A percentile compares a stretch with the other conserved stretches of the same genome.
phyloP scores from a whole-genome alignment of 2,888 invertebrate species.

The Lochmaea crataegi region DNA sequence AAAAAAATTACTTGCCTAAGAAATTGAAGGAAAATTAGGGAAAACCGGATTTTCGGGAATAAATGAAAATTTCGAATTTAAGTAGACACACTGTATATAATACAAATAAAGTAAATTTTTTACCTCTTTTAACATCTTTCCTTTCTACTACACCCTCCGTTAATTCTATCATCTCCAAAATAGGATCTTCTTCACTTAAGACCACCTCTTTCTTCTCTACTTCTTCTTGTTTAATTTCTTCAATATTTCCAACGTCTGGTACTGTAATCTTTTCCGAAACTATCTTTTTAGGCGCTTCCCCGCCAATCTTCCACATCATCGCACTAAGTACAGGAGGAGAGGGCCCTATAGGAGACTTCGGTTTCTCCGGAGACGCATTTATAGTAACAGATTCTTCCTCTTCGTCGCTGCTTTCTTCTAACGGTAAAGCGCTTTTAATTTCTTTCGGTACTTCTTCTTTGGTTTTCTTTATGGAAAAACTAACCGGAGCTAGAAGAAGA shows the following conservation, averaged over 20 bases:
- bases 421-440: constrained; percentile 78
- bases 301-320: constrained; percentile 20
- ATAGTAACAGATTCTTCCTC: constrained; percentile 55
- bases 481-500: constrained; percentile 73
- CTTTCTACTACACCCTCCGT: constrained; percentile 68
- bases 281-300: constrained; percentile 9
- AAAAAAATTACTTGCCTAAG: too few relatives aligned
- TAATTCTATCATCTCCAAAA: constrained; percentile 71
- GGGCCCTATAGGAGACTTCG: constrained; percentile 14
- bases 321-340: constrained; percentile 2
- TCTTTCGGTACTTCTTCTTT: constrained; percentile 70
- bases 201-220: constrained; percentile 38
- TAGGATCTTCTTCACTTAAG: constrained; percentile 63
- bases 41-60: too few relatives aligned
- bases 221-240: constrained; percentile 27
- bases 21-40: too few relatives aligned
- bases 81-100: background rate
- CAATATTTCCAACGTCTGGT: constrained; percentile 30
- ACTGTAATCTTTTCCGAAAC: constrained; percentile 10
- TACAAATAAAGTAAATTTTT: background rate
- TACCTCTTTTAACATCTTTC: constrained; percentile 59
- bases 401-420: constrained; percentile 82
- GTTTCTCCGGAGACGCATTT: constrained; percentile 12
- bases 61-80: too few relatives aligned
- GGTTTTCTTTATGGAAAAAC: constrained; percentile 86